These are phyloP conservation scores for Sinotaia quadrata DNA, from an alignment of 2,888 invertebrate species.

Conservation along the genomic window DNA sequence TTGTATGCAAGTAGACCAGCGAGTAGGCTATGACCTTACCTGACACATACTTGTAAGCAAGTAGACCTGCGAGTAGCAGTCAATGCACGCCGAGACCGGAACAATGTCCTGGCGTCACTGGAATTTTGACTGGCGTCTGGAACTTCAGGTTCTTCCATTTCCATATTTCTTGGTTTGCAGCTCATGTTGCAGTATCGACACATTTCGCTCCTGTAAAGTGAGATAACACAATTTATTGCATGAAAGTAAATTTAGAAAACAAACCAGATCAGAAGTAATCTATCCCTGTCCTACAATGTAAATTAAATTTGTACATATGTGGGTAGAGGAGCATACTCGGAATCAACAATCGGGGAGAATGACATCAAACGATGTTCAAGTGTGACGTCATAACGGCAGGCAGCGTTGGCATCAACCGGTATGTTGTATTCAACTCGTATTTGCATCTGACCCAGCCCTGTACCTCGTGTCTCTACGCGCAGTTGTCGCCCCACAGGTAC, in stretches of 20 bases:
- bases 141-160: no score
- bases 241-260: no score
- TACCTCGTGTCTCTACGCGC: slow-evolving; percentile 33
- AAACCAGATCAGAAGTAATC: no score
- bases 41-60: slow-evolving; percentile 28
- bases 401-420: slow-evolving; percentile 33
- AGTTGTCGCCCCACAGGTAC: slow-evolving; percentile 35
- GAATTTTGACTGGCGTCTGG: no score
- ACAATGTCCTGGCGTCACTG: background rate
- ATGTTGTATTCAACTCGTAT: slow-evolving; percentile 38
- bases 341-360: no score
- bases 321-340: no score
- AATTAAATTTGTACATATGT: no score
- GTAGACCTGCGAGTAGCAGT: slow-evolving; percentile 6
- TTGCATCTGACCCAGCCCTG: slow-evolving; percentile 43
- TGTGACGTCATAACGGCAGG: slow-evolving; percentile 33
- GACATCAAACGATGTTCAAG: background rate
- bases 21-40: no score
- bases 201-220: slow-evolving; percentile 24
- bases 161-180: no score
- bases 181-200: slow-evolving; percentile 27
- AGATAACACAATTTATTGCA: no score
- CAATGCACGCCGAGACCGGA: background rate
- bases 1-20: no score
- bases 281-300: no score